phyloP scores from a whole-genome alignment of 2,113 vertebrate genomes.

The Mustelus asterias region DNA sequence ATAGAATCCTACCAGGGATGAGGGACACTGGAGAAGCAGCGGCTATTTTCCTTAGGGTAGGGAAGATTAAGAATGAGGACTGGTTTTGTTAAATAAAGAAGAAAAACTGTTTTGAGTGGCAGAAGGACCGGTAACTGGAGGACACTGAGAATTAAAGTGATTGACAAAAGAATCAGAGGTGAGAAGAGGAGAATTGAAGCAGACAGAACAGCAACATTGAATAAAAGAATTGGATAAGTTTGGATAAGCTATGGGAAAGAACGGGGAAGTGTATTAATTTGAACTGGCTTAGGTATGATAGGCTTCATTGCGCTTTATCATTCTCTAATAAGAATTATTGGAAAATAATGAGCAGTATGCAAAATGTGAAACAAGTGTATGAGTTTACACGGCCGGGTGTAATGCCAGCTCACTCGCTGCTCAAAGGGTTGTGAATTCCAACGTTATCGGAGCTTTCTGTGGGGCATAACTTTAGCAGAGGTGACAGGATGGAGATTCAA shows the following conservation, averaged over 20 bases:
- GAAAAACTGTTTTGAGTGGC: neutral
- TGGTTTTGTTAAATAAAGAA: neutral
- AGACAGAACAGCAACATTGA: neutral
- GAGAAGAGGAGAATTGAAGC: neutral
- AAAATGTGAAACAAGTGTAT: neutral
- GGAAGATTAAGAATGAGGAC: neutral
- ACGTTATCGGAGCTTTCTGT: neutral
- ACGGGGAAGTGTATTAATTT: neutral
- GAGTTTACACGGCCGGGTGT: neutral
- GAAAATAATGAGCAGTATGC: neutral
- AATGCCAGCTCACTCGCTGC: neutral
- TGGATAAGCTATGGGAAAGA: neutral
- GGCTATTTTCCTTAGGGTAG: neutral
- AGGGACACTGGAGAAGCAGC: neutral
- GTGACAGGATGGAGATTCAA: slow-evolving; percentile 1
- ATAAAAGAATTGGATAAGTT: neutral
- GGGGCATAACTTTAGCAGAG: neutral
- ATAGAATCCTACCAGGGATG: neutral
- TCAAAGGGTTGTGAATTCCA: neutral
- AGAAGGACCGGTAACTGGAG: neutral
- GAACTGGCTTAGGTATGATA: neutral
- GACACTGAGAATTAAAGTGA: neutral
- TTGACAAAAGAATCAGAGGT: neutral
- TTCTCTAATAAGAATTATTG: neutral
- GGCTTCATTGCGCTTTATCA: neutral